Base-by-base conservation (phyloP, 37 sponge, comb jelly and placozoan genomes). In the Axinella damicornis region DNA sequence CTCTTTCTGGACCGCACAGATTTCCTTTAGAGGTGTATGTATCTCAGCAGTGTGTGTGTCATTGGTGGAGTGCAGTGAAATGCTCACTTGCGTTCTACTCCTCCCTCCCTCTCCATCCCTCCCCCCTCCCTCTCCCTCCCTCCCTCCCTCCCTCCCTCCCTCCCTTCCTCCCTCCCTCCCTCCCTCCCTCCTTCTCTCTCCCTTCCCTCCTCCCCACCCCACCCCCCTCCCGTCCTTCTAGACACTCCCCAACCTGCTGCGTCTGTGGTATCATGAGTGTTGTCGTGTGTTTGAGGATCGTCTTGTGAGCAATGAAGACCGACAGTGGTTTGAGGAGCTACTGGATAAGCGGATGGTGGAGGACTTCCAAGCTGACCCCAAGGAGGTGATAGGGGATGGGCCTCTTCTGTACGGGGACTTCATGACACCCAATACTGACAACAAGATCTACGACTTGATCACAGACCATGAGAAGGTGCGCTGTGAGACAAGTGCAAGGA, bases 211-310 rank as follows among this genome's bases (percentile, higher is more conserved):
- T 9, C 9, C 46, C 46, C 46, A 12, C 46, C 6, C 46, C 9
- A 4, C 46, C 46, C 9, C 46, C 46, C 46, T 46, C 9, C 46
- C 46, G 4, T 40, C 53, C 28, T 46, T 14, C n/a, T 61, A 71
- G 73, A 46, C 46, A n/a, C 55, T 80, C 34, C 67, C 76, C 1
- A 30, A 32, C 25, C 69, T 96, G 32, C 67, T 94, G 38, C 82
- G 87, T 34, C 80, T 99, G 65, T 99, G 99, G 99, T 96, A 81
- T 71, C 99, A 99, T 73, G 99, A 99, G 84, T 93, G 92, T 69
- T 87, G 95, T 61, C 80, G 99, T 5, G 94, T 99, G 65, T 96
- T 99, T 82, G 86, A 96, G 60, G 99, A 99, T 70, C 92, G 99
- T 72, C 83, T 99, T 57, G 97, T 99, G 53, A 95, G 79, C 77